These are phyloP conservation scores for Acanthurus tractus DNA, from an alignment of 2,797 vertebrate genomes.

Conservation along the genomic window DNA sequence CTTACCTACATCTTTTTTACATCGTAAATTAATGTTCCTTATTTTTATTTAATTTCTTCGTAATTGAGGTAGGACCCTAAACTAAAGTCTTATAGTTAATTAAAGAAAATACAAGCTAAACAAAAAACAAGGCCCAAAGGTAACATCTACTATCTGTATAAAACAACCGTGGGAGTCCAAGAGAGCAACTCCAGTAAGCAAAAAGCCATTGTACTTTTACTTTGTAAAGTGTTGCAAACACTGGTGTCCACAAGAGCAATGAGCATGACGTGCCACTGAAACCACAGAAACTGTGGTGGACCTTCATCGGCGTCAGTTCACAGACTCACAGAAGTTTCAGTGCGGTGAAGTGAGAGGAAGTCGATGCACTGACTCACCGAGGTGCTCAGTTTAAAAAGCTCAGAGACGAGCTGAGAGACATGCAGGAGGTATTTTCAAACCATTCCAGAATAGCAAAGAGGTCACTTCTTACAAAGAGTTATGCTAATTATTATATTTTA, in stretches of 20 bases:
- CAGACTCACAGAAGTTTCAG: background rate
- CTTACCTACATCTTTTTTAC: too few relatives aligned
- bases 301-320: background rate
- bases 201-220: background rate
- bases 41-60: too few relatives aligned
- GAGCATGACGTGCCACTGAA: conserved; percentile 3
- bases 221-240: background rate
- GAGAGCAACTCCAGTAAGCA: background rate
- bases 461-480: background rate
- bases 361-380: background rate
- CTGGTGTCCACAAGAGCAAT: background rate
- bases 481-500: background rate
- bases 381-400: too few relatives aligned
- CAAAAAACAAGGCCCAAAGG: background rate
- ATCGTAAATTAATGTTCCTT: too few relatives aligned
- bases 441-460: background rate
- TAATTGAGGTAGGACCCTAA: background rate
- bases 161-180: background rate
- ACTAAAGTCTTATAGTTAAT: background rate
- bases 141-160: background rate
- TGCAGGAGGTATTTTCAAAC: background rate
- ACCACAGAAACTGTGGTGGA: conserved; percentile 44
- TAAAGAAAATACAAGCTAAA: background rate
- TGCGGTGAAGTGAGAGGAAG: conserved; percentile 46
- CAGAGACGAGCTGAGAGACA: accelerated